phyloP scores from a whole-genome alignment of 1,140 invertebrate genomes.

The Danaus plexippus region DNA sequence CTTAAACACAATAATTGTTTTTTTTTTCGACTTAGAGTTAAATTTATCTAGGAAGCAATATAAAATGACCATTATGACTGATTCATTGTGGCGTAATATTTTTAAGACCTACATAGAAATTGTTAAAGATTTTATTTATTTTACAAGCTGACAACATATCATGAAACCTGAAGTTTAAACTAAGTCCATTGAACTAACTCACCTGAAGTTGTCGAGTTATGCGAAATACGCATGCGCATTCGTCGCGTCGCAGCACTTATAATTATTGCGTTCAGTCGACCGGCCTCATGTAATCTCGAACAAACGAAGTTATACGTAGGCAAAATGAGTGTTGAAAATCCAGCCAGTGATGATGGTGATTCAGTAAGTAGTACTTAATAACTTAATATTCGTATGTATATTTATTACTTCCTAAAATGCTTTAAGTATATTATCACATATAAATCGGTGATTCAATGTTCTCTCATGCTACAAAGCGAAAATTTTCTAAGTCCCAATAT shows the following conservation, averaged over 20 bases:
- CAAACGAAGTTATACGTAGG: constrained; percentile 62
- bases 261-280: constrained; percentile 47
- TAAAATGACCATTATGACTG: too few species aligned
- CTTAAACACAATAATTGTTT: too few species aligned
- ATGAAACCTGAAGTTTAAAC: background rate
- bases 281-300: constrained; percentile 62
- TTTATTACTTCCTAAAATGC: too few species aligned
- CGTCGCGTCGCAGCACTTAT: constrained; percentile 51
- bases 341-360: constrained; percentile 61
- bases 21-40: too few species aligned
- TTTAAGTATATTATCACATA: too few species aligned
- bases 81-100: too few species aligned
- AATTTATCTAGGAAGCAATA: too few species aligned
- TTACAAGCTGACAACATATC: too few species aligned
- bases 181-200: constrained; percentile 46
- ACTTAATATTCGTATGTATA: too few species aligned
- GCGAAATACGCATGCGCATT: constrained; percentile 53
- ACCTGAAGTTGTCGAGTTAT: constrained; percentile 43
- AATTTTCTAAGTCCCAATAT: constrained; percentile 90
- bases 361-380: constrained; percentile 46
- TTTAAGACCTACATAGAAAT: too few species aligned
- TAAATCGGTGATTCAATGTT: constrained; percentile 21
- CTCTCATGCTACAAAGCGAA: constrained; percentile 66
- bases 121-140: too few species aligned
- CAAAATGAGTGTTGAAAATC: constrained; percentile 72